Evolutionary conservation across 2,888 invertebrate genomes (phyloP).

Genomic region (Neocrepidodera transversa): DNA sequence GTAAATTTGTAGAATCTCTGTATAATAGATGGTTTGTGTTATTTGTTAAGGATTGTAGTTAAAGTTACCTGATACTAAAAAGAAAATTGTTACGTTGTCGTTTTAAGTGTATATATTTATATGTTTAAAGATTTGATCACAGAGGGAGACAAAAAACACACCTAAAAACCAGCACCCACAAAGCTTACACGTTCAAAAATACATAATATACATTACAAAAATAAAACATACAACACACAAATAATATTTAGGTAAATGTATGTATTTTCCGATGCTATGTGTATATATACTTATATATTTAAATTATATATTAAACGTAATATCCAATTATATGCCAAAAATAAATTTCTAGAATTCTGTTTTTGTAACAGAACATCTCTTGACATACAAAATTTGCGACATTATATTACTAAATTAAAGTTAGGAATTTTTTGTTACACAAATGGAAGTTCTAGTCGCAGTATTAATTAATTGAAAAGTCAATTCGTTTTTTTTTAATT

Average conservation of each 20-base stretch:
- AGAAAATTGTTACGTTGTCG: slow-evolving; percentile 19
- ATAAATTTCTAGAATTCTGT: slow-evolving; percentile 53
- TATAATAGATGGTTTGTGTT: slow-evolving; percentile 20
- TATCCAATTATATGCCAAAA: slow-evolving; percentile 60
- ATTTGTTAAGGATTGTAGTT: slow-evolving; percentile 25
- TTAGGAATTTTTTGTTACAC: slow-evolving; percentile 42
- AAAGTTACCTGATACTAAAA: slow-evolving; percentile 26
- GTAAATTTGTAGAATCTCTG: slow-evolving; percentile 21
- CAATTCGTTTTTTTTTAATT: slow-evolving; percentile 60
- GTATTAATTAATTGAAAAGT: slow-evolving; percentile 55
- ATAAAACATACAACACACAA: slow-evolving; percentile 49
- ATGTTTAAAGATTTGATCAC: slow-evolving; percentile 43
- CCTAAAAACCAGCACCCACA: slow-evolving; percentile 48
- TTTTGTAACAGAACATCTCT: slow-evolving; percentile 48
- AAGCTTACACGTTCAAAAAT: slow-evolving; percentile 63
- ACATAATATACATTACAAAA: slow-evolving; percentile 53
- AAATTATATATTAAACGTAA: slow-evolving; percentile 49
- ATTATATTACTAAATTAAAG: background rate
- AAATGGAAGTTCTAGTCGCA: slow-evolving; percentile 53
- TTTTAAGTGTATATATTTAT: slow-evolving; percentile 41
- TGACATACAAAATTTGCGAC: slow-evolving; percentile 15
- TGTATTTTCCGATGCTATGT: slow-evolving; percentile 61
- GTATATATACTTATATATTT: slow-evolving; percentile 54
- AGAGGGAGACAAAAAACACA: slow-evolving; percentile 53
- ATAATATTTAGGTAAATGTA: slow-evolving; percentile 57